phyloP scores from a whole-genome alignment of 2,113 vertebrate genomes.

The Ailuropoda melanoleuca region DNA sequence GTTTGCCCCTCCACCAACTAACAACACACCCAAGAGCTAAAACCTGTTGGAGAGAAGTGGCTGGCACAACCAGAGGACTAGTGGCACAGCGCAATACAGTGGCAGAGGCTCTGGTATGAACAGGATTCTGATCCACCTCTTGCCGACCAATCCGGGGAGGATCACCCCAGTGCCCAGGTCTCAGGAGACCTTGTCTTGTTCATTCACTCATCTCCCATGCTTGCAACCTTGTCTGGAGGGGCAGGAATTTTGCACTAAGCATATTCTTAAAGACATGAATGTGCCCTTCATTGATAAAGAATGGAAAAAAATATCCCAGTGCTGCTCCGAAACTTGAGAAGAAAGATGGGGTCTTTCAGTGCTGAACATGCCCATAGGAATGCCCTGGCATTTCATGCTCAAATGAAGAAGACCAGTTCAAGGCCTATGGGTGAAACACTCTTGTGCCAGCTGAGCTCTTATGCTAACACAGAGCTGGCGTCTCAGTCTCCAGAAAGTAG shows the following conservation, averaged over 20 bases:
- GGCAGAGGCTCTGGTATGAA: constrained; percentile 89
- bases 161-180: constrained; percentile 86
- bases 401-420: constrained; percentile 90
- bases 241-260: constrained; percentile 95
- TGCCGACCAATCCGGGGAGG: constrained; percentile 90
- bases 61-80: background rate
- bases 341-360: constrained; percentile 95
- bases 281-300: constrained; percentile 95
- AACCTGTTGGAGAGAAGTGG: background rate
- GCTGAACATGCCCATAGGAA: constrained; percentile 94
- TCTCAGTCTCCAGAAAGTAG: constrained; percentile 84
- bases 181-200: constrained; percentile 89
- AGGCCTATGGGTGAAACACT: constrained; percentile 89
- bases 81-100: fast-evolving
- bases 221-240: constrained; percentile 93
- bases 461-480: constrained; percentile 87
- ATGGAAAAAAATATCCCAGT: constrained; percentile 91
- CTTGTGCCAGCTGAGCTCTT: constrained; percentile 95
- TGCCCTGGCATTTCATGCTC: constrained; percentile 91
- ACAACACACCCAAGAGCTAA: background rate
- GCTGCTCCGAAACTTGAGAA: constrained; percentile 94
- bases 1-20: background rate
- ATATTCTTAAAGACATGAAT: constrained; percentile 95
- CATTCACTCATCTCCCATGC: constrained; percentile 90
- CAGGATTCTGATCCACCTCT: constrained; percentile 95